phyloP scores from a whole-genome alignment of 2,888 invertebrate genomes.

The Parnassius orleans region DNA sequence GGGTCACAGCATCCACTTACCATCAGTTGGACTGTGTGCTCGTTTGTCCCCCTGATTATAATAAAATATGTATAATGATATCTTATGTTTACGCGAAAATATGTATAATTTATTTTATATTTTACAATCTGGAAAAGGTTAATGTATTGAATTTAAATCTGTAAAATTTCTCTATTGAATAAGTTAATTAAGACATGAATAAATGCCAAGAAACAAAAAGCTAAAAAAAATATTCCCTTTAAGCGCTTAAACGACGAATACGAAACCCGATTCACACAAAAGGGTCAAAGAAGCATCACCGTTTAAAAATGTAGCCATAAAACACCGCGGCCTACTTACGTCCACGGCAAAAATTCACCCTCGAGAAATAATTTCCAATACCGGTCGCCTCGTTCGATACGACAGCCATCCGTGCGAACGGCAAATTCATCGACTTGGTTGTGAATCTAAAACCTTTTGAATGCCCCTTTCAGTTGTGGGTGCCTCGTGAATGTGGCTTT shows the following conservation, averaged over 20 bases:
- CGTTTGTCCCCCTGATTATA: no score
- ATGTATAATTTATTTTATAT: no score
- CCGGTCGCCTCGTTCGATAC: conserved; percentile 38
- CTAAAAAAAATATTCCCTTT: conserved; percentile 20
- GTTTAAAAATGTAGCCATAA: conserved; percentile 50
- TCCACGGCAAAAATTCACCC: conserved; percentile 53
- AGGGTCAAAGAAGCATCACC: conserved; percentile 36
- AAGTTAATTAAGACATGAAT: background rate
- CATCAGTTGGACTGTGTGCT: no score
- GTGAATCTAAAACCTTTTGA: conserved; percentile 42
- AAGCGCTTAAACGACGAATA: conserved; percentile 14
- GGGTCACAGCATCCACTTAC: no score
- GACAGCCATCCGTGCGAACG: conserved; percentile 50
- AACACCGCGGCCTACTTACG: conserved; percentile 67
- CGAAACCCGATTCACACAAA: conserved; percentile 30
- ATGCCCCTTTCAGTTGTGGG: conserved; percentile 42
- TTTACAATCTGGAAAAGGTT: no score
- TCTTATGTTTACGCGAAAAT: no score
- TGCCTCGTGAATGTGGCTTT: conserved; percentile 30
- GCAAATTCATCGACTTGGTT: conserved; percentile 61
- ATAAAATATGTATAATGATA: no score
- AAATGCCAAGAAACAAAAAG: conserved; percentile 3
- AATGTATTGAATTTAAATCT: no score
- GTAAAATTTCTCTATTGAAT: background rate
- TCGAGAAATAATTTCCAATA: conserved; percentile 65